Percentiles rank a stretch among this genome's conserved stretches.
Conservation (phyloP, 2,113 vertebrate genomes). For the Petrocephalus zakoni region DNA sequence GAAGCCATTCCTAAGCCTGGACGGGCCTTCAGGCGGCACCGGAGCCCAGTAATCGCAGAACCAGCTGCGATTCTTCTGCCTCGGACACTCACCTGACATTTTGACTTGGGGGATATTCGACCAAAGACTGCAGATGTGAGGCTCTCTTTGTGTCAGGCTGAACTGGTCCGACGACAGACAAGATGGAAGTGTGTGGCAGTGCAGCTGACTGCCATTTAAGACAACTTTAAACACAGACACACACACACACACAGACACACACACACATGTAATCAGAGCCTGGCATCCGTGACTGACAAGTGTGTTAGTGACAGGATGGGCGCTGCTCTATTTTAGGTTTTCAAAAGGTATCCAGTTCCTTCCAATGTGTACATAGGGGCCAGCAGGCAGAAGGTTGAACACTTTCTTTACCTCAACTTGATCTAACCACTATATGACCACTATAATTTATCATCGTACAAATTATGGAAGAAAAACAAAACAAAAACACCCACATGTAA, state of each 20-base stretch:
- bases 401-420: background rate
- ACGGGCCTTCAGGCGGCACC: background rate
- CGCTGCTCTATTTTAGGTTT: constrained; percentile 59
- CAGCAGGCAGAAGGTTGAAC: background rate
- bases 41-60: background rate
- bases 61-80: background rate
- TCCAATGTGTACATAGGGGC: constrained; percentile 22
- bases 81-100: constrained; percentile 69
- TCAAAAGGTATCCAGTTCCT: constrained; percentile 23
- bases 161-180: constrained; percentile 37
- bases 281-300: constrained; percentile 34
- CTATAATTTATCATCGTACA: background rate
- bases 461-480: background rate
- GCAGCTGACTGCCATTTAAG: constrained; percentile 41
- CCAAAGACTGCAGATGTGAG: constrained; percentile 31
- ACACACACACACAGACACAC: constrained; percentile 27
- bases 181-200: constrained; percentile 43
- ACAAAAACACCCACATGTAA: background rate
- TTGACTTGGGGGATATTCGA: constrained; percentile 63
- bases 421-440: background rate
- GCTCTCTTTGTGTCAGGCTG: constrained; percentile 32
- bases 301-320: constrained; percentile 31
- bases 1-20: background rate
- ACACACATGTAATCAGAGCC: constrained; percentile 53
- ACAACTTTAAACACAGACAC: constrained; percentile 9